phyloP scores from a whole-genome alignment of 2,888 invertebrate genomes.

The Latrodectus elegans region DNA sequence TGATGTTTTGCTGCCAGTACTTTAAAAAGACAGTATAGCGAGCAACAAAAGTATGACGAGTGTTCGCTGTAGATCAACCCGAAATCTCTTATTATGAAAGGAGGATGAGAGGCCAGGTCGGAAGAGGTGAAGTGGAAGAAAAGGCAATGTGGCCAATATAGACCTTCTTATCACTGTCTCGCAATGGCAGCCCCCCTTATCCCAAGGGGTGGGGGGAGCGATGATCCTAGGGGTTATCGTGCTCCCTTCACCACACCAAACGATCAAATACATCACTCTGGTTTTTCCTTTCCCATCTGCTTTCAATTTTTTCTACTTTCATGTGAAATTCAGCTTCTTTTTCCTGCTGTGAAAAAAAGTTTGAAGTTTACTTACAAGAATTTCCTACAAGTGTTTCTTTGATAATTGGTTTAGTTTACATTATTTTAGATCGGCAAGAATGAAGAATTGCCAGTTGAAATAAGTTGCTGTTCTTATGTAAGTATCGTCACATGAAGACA shows the following conservation, averaged over 20 bases:
- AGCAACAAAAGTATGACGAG: no score
- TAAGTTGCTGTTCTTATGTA: no score
- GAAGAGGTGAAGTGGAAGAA: slow-evolving; percentile 62
- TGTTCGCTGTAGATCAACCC: no score
- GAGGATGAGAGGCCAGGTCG: slow-evolving; percentile 11
- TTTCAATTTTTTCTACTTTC: slow-evolving; percentile 11
- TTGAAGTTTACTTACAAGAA: background rate
- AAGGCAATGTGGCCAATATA: slow-evolving; percentile 69
- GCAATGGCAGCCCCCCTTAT: slow-evolving; percentile 57
- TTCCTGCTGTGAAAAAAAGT: background rate
- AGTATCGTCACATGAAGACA: no score
- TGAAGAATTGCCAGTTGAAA: no score
- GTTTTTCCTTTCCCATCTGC: background rate
- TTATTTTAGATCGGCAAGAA: no score
- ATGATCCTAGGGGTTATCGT: slow-evolving; percentile 59
- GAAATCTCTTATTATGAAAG: no score
- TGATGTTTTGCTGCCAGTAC: no score
- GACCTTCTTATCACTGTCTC: slow-evolving; percentile 59
- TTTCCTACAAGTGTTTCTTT: no score
- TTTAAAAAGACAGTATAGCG: no score
- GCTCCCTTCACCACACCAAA: slow-evolving; percentile 68
- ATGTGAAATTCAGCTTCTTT: background rate
- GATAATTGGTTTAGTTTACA: no score
- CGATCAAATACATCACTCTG: slow-evolving; percentile 65
- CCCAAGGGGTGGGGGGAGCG: slow-evolving; percentile 32